phyloP scores from a whole-genome alignment of 2,888 invertebrate genomes.

The Drosophila greeni region DNA sequence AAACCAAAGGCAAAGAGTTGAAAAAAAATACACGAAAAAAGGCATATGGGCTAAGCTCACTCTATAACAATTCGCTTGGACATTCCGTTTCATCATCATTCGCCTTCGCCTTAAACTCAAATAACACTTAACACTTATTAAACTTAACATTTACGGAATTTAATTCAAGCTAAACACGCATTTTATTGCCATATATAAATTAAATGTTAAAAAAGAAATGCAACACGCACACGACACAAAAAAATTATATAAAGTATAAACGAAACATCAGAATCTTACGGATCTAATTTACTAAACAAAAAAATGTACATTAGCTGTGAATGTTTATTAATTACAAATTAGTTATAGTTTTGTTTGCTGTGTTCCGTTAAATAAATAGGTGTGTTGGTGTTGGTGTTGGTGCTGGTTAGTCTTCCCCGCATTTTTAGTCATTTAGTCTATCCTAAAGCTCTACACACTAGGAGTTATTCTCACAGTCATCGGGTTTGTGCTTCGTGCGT shows the following conservation, averaged over 20 bases:
- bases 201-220: slow-evolving; percentile 49
- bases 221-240: slow-evolving; percentile 40
- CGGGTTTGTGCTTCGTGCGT: slow-evolving; percentile 79
- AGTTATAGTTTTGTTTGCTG: slow-evolving; percentile 46
- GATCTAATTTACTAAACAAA: slow-evolving; percentile 36
- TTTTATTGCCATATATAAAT: slow-evolving; percentile 41
- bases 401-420: slow-evolving; percentile 42
- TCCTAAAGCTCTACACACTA: slow-evolving; percentile 74
- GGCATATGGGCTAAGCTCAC: slow-evolving; percentile 37
- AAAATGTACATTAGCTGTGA: slow-evolving; percentile 58
- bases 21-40: slow-evolving; percentile 20
- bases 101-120: slow-evolving; percentile 67
- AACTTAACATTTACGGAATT: slow-evolving; percentile 61
- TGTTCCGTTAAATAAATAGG: slow-evolving; percentile 63
- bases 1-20: slow-evolving; percentile 12
- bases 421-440: slow-evolving; percentile 53
- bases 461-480: slow-evolving; percentile 79
- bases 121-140: slow-evolving; percentile 67
- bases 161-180: slow-evolving; percentile 62
- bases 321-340: slow-evolving; percentile 62
- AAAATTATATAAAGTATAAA: background rate
- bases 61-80: slow-evolving; percentile 33
- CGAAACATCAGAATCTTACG: slow-evolving; percentile 26
- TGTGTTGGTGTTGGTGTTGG: slow-evolving; percentile 51
- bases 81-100: slow-evolving; percentile 25